Conservation (phyloP, 2,113 vertebrate genomes). For the Hypanus sabinus region DNA sequence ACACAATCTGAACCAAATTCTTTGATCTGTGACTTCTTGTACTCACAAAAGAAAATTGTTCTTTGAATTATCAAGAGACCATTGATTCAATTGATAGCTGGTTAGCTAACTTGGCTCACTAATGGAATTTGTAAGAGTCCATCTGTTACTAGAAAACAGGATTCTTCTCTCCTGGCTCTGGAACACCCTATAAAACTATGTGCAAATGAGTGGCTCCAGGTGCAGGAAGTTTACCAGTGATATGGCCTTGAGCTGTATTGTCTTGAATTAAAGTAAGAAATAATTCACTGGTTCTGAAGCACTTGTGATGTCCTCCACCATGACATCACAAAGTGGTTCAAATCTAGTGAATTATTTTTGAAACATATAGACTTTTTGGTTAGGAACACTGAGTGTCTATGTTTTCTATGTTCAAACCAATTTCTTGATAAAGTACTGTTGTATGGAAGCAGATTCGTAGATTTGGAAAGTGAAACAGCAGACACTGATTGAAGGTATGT, state of each 20-base stretch:
- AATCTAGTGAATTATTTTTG: not conserved
- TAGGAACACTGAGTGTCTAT: not conserved
- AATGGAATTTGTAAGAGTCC: not conserved
- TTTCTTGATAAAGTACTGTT: no score
- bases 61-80: not conserved
- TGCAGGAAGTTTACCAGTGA: not conserved
- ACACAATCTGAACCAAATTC: not conserved
- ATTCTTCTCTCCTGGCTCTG: not conserved
- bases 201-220: not conserved
- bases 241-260: not conserved
- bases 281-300: not conserved
- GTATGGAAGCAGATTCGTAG: no score
- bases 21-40: not conserved
- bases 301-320: not conserved
- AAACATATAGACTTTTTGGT: not conserved
- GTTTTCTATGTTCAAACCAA: no score
- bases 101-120: not conserved
- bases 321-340: not conserved
- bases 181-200: not conserved
- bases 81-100: not conserved
- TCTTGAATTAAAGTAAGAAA: not conserved
- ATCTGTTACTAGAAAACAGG: not conserved
- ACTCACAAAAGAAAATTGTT: not conserved
- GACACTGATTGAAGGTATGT: no score
- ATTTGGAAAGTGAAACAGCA: no score